Conservation (phyloP, 2,113 vertebrate genomes). For the Helogale parvula region DNA sequence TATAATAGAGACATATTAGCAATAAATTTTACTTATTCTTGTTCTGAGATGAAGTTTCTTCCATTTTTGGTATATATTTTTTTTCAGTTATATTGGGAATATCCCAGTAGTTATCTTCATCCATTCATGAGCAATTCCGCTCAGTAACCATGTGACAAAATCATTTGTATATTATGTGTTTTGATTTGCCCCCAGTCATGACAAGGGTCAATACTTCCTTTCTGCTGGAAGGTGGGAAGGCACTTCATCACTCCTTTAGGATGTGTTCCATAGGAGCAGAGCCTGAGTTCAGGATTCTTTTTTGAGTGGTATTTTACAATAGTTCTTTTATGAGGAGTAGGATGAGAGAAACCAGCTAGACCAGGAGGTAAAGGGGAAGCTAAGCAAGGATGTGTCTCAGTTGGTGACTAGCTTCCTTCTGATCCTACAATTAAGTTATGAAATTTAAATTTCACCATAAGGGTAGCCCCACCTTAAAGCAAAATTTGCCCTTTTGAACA, state of each 20-base stretch:
- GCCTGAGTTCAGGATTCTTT: neutral
- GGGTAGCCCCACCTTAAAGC: neutral
- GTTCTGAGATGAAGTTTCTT: neutral
- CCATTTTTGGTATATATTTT: neutral
- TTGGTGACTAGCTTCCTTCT: neutral
- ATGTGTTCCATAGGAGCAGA: neutral
- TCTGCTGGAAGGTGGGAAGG: neutral
- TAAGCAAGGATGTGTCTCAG: neutral
- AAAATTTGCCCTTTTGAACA: neutral
- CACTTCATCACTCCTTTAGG: neutral
- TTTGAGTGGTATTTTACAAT: neutral
- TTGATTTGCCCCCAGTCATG: neutral
- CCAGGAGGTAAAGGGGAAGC: neutral
- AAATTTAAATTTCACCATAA: neutral
- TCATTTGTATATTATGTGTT: neutral
- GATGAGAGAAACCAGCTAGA: neutral
- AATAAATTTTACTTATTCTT: constrained; percentile 4
- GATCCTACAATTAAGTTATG: neutral
- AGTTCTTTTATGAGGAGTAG: neutral
- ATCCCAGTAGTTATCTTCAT: neutral
- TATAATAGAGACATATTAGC: neutral
- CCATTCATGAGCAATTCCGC: neutral
- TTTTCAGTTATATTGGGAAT: neutral
- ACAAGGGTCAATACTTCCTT: neutral
- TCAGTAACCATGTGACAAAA: neutral